Evolutionary conservation across 2,113 vertebrate species (phyloP), one percentile per base, ranked within the genome.

Genomic region (Cettia cetti): DNA sequence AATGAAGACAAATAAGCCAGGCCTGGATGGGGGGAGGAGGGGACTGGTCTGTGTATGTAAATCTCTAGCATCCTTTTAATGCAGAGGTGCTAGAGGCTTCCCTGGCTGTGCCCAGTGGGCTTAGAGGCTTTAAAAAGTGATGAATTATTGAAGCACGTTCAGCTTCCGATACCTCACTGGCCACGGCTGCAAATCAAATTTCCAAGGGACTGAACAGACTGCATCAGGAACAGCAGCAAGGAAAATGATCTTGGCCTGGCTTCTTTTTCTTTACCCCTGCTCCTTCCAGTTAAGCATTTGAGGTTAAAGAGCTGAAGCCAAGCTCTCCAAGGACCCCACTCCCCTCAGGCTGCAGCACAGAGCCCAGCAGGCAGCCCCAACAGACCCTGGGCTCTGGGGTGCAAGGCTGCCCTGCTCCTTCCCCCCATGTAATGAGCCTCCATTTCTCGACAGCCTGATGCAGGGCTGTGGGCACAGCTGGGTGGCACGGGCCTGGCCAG

Each of bases 401-500:
- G 49, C 17, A 4, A 78, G 77, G 12, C 81, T 28, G 72, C 52
- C 87, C 84, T 52, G 87, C 78, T 72, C 28, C 4, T 78, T 93
- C 17, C 53, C 66, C 3, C 56, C 81, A 14, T 89, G 83, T 95
- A 95, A 95, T 88, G 79, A 95, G 91, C 89, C 49, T 95, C 96
- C 78, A 0, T 95, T 95, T 95, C 94, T 95, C 37, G 63, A 85
- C 94, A 96, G 94, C 92, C 95, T 89, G 93, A 82, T 45, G 63
- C 42, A 76, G 94, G 93, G 91, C 91, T 92, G 87, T 95, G 95
- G 91, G 91, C 93, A 42, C 95, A 82, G 82, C 93, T 85, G 94
- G 96, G 92, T 80, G 82, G 93, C 84, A 23, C 37, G 40, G 93
- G 93, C 89, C 89, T 69, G 3, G 91, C 70, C 86, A 87, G 91